Evolutionary conservation across 1,140 invertebrate genomes (phyloP), one percentile per base, ranked within the genome.

Genomic region (Octopus bimaculoides): DNA sequence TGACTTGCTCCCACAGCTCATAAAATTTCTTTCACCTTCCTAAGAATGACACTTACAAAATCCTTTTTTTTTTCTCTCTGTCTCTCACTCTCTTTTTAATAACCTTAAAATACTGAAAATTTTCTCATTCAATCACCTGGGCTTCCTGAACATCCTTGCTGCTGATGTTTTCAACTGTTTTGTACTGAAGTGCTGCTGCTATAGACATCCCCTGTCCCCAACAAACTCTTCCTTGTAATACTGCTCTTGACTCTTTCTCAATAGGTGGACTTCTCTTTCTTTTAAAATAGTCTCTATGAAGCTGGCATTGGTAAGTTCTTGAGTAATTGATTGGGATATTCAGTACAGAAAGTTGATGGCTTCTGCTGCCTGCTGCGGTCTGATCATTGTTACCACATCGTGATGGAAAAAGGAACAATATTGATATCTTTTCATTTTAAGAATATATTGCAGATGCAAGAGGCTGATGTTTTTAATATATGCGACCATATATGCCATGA

Each of bases 341-440:
- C 66, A 71, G 66, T 71, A 71, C 66, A 71, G 66, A 71, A 71
- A 71, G 66, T 71, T 71, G 66, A 71, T 20, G 14, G 66, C 66
- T 71, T 71, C 26, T 71, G 14, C 66, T 71, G 66, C 66, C 66
- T 71, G 66, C 66, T 71, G 66, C 66, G 66, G 14, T 71, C 66
- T 71, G 66, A 71, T 71, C 66, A 71, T 71, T 71, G 66, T 71
- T n/a, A 71, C 9, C 66, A 71, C 66, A 71, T 20, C 14, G 17
- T 71, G 17, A 4, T 71, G 66, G 66, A 71, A 71, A 71, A 9
- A n/a, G 66, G 66, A 71, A 71, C 66, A 71, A 71, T 71, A 71
- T 71, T 71, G 66, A 71, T 71, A 71, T 71, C 66, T 71, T 71
- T 71, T 71, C 66, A 71, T 71, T 71, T 71, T 71, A 71, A 71